phyloP scores from a whole-genome alignment of 2,113 vertebrate species.

The Paradoxurus hermaphroditus region DNA sequence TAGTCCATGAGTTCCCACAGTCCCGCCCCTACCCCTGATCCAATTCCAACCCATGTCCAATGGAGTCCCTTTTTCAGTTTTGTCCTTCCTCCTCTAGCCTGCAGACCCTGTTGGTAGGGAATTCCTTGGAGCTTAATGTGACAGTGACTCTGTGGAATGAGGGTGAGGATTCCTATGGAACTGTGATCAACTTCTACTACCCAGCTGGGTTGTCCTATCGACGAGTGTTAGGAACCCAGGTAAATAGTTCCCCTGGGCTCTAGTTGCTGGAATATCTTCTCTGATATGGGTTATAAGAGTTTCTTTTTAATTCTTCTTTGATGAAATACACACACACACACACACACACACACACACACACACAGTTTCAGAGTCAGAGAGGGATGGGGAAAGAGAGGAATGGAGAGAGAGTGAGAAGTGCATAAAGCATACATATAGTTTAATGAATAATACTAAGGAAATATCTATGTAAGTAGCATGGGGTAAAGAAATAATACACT shows the following conservation, averaged over 20 bases:
- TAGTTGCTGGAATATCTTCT: not conserved
- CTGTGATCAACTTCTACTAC: conserved; percentile 80
- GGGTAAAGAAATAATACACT: not conserved
- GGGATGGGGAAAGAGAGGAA: no score
- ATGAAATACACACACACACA: not conserved
- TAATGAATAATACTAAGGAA: not conserved
- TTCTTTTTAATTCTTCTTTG: not conserved
- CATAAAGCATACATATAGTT: not conserved
- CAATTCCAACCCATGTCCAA: not conserved
- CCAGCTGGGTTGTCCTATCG: conserved; percentile 85
- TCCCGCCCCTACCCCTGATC: not conserved
- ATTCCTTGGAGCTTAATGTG: conserved; percentile 81
- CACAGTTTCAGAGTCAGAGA: no score
- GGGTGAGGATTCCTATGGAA: conserved; percentile 88
- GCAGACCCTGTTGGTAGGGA: conserved; percentile 80
- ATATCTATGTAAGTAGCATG: not conserved
- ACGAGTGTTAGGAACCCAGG: conserved; percentile 76
- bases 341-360: not conserved
- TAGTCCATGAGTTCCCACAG: not conserved
- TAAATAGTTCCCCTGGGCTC: conserved; percentile 48
- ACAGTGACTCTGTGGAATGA: conserved; percentile 84
- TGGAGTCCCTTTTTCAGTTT: not conserved
- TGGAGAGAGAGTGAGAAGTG: not conserved
- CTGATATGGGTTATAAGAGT: not conserved
- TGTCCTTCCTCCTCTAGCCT: conserved; percentile 51